Conservation (phyloP, 2,797 vertebrate genomes). For the Halcyon leucocephala region DNA sequence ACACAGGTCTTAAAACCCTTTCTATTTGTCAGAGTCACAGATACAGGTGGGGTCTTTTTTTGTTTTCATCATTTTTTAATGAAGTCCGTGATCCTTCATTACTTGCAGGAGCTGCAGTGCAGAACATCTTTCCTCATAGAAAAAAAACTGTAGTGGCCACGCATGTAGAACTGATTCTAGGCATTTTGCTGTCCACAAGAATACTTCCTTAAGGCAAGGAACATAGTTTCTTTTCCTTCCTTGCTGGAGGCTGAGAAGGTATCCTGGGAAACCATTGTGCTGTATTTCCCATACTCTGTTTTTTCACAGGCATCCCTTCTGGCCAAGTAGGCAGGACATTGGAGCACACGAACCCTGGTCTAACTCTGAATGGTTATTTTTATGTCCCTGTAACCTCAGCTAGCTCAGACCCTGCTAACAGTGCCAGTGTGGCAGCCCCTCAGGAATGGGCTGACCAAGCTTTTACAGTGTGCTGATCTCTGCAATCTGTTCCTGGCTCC, state of each 20-base stretch:
- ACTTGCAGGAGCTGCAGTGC: background rate
- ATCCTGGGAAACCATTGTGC: background rate
- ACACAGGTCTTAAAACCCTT: background rate
- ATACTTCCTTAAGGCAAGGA: background rate
- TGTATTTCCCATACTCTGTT: background rate
- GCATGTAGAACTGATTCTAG: background rate
- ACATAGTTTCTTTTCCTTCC: background rate
- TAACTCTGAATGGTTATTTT: slow-evolving; percentile 28
- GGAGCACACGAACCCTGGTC: background rate
- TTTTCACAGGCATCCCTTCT: background rate
- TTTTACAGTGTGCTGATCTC: slow-evolving; percentile 2
- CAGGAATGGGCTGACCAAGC: slow-evolving; percentile 52
- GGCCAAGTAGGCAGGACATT: background rate
- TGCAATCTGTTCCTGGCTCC: slow-evolving; percentile 25
- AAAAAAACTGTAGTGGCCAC: background rate
- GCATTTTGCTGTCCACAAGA: background rate
- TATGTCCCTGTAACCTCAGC: slow-evolving; percentile 26
- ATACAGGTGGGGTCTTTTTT: background rate
- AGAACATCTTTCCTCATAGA: background rate
- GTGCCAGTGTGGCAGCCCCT: slow-evolving; percentile 37
- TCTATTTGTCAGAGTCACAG: background rate
- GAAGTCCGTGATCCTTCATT: background rate
- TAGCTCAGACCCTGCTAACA: background rate
- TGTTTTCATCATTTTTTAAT: background rate
- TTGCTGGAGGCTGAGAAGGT: background rate